Evolutionary conservation across 2,888 invertebrate genomes (phyloP), one percentile per base, ranked within the genome.

Genomic region (Argyresthia goedartella): DNA sequence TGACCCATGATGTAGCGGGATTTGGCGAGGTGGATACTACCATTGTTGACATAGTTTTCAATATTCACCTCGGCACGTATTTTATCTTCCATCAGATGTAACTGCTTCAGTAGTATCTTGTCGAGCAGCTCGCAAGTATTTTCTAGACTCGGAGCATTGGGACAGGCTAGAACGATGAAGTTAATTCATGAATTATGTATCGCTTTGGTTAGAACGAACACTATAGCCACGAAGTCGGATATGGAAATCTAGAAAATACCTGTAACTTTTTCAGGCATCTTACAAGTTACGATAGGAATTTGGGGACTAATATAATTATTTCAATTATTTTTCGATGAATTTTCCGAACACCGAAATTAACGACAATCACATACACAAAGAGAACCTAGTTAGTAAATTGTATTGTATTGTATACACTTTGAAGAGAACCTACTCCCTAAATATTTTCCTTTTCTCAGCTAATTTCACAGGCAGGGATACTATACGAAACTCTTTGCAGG

Each of bases 1-100:
- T 92, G 92, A 0, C 95, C 95, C 84, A 93, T 90, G 49, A 95
- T 93, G 61, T 95, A 94, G 50, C 94, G 88, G 8, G 85, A 76
- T 54, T 95, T 95, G 0, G 95, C 95, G 48, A 95, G 73, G 60
- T 93, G 89, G 46, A 91, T 87, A 67, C 91, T 91, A 0, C 94
- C 95, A 60, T 89, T 89, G 52, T 91, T 90, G 60, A 92, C 89
- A 49, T 87, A 78, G 9, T 88, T 88, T 75, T 95, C 94, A 53
- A 95, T 87, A 58, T 90, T 89, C 1, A 94, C 63, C 69, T 92
- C 92, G 33, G 89, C 78, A 49, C 81, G 75, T 56, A 95, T 88
- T 66, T 93, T 90, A 59, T 93, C 90, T 71, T 95, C 92, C 71
- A 94, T 91, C 41, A 95, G 72, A 60, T 91, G 89, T 53, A 95